phyloP scores from a whole-genome alignment of 2,888 invertebrate genomes.

The Euproctis similis region DNA sequence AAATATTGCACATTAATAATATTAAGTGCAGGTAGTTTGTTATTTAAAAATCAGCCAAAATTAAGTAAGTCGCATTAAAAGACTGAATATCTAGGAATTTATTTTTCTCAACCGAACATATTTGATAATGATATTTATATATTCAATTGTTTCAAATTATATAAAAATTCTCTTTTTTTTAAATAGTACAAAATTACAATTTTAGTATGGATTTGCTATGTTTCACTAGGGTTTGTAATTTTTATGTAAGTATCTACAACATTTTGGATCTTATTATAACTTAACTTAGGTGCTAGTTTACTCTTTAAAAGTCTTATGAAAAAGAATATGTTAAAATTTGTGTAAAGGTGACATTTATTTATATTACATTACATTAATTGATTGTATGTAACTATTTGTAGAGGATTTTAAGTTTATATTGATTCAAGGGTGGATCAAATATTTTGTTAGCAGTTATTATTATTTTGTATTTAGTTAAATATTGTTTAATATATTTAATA shows the following conservation, averaged over 20 bases:
- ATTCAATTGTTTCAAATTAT: slow-evolving; percentile 16
- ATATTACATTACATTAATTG: slow-evolving; percentile 12
- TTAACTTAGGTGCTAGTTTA: slow-evolving; percentile 55
- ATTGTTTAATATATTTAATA: slow-evolving; percentile 20
- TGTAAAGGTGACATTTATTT: slow-evolving; percentile 21
- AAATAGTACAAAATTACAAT: slow-evolving; percentile 45
- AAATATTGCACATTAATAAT: no score
- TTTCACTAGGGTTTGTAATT: slow-evolving; percentile 19
- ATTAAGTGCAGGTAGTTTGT: no score
- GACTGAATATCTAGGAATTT: slow-evolving; percentile 34
- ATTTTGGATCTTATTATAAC: slow-evolving; percentile 21
- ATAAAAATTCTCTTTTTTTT: slow-evolving; percentile 38
- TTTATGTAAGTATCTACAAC: slow-evolving; percentile 23
- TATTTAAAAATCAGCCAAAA: slow-evolving; percentile 30
- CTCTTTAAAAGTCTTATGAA: slow-evolving; percentile 46
- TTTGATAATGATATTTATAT: slow-evolving; percentile 7
- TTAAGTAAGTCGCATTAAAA: slow-evolving; percentile 27
- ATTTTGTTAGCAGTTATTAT: slow-evolving; percentile 20
- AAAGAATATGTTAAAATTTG: slow-evolving; percentile 16
- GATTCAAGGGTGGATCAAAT: slow-evolving; percentile 29
- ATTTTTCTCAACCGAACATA: slow-evolving; percentile 12
- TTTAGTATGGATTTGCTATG: slow-evolving; percentile 22
- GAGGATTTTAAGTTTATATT: slow-evolving; percentile 21
- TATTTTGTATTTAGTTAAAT: slow-evolving; percentile 25
- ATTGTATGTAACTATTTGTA: slow-evolving; percentile 2